Conservation (phyloP, 2,113 vertebrate species). For the Microcebus murinus region DNA sequence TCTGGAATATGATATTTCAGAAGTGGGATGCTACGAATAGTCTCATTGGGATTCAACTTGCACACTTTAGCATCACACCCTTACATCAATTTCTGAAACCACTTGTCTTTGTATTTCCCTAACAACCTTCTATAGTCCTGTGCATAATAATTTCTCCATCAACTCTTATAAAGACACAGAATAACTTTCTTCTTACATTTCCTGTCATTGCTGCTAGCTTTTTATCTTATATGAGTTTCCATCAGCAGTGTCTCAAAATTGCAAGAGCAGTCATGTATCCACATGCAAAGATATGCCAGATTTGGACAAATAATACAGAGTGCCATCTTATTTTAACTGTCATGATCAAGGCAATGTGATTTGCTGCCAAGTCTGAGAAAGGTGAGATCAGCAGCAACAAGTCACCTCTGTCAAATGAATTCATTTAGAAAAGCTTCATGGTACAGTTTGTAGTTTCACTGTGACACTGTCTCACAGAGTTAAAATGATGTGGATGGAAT, state of each 20-base stretch:
- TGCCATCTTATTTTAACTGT: neutral
- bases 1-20: neutral
- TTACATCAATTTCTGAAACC: neutral
- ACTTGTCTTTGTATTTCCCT: neutral
- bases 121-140: neutral
- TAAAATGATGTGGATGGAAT: constrained; percentile 34
- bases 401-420: constrained; percentile 21
- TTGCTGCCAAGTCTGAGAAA: neutral
- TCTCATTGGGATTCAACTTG: neutral
- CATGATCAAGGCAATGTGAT: neutral
- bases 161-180: neutral
- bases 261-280: neutral
- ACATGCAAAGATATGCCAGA: neutral
- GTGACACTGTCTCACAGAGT: neutral
- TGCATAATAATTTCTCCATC: neutral
- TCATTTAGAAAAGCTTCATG: constrained; percentile 6
- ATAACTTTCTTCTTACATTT: neutral
- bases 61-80: neutral
- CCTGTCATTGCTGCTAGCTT: neutral
- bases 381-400: neutral
- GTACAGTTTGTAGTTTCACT: neutral
- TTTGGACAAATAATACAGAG: neutral
- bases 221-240: neutral
- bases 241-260: neutral
- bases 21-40: neutral